Base-by-base conservation (phyloP, 2,797 vertebrate species). In the Lophura swinhoii region DNA sequence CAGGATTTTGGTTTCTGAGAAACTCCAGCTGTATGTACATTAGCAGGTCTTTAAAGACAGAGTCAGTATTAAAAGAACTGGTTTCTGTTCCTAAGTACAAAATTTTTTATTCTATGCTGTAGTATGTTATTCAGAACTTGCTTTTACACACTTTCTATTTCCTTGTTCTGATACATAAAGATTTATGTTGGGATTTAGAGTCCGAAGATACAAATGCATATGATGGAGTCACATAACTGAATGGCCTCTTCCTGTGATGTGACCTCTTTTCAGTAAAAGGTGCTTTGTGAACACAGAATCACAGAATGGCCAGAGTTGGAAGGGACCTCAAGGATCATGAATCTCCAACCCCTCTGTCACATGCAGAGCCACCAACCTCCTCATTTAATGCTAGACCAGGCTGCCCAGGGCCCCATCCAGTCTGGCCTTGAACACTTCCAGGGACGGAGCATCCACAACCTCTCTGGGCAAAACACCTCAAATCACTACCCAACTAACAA, bases 191-290 rank as follows among this genome's bases (percentile, higher is more conserved):
- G 5, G 15, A 1, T 8, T 81, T 31, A 53, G 23, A 20, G 6
- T 26, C 21, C 28, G 10, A 21, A 66, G 43, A 12, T 75, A 9
- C 2, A 69, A 51, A 78, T 14, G 10, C 9, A 20, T 2, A 0
- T 21, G 6, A 10, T 51, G 23, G 29, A 39, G n/a, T 51, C 23
- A n/a, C 16, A 6, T 20, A 76, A 56, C 14, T 28, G 33, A 74
- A 4, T 4, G 73, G 20, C 26, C 1, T 33, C 2, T 51, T 63
- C 9, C 20, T 0, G 0, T 59, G 58, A 12, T 1, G 1, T 10
- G 28, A 28, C 39, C 58, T 3, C 10, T 76, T 69, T 71, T 58
- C 66, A 46, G 6, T 22, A 66, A 74, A 72, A 4, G 5, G 0
- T 17, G 6, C 6, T 79, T 87, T 74, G 15, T 67, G 17, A 89